Percentiles rank a stretch among this genome's conserved stretches.
Evolutionary conservation across 2,888 invertebrate genomes (phyloP).

Genomic region (Aelia acuminata): DNA sequence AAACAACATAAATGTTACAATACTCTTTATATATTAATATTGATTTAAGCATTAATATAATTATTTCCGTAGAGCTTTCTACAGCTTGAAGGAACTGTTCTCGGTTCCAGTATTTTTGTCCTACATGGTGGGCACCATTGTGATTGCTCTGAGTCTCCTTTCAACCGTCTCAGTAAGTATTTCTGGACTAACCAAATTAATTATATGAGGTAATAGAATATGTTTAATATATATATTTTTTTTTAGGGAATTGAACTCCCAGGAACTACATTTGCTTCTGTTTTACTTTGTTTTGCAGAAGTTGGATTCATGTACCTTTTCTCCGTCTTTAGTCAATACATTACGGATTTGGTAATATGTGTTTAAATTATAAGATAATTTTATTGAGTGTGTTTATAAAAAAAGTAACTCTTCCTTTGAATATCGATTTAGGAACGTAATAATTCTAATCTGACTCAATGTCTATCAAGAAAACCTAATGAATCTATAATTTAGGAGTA

Average conservation of each 20-base stretch:
- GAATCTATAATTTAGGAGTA: too few relatives aligned
- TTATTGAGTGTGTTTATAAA: too few relatives aligned
- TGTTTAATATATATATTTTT: background rate
- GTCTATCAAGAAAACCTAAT: too few relatives aligned
- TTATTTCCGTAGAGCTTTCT: background rate
- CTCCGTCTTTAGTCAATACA: conserved; percentile 25
- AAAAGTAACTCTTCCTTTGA: too few relatives aligned
- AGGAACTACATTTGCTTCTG: conserved; percentile 3
- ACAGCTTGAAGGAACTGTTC: background rate
- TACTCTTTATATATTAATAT: too few relatives aligned
- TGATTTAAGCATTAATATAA: background rate
- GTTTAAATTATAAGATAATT: background rate
- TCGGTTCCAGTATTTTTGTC: background rate
- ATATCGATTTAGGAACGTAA: too few relatives aligned
- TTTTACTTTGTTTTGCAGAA: conserved; percentile 31
- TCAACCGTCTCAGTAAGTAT: background rate
- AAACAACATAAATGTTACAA: too few relatives aligned
- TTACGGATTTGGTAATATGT: conserved; percentile 3
- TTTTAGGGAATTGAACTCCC: conserved; percentile 8
- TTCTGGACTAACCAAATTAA: background rate
- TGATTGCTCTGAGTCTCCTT: background rate
- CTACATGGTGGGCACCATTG: conserved; percentile 1
- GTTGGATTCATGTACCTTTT: conserved; percentile 34
- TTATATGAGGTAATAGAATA: background rate
- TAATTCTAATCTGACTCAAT: too few relatives aligned